Conservation (phyloP, 1,140 invertebrate species). For the Trachelipus rathkii region DNA sequence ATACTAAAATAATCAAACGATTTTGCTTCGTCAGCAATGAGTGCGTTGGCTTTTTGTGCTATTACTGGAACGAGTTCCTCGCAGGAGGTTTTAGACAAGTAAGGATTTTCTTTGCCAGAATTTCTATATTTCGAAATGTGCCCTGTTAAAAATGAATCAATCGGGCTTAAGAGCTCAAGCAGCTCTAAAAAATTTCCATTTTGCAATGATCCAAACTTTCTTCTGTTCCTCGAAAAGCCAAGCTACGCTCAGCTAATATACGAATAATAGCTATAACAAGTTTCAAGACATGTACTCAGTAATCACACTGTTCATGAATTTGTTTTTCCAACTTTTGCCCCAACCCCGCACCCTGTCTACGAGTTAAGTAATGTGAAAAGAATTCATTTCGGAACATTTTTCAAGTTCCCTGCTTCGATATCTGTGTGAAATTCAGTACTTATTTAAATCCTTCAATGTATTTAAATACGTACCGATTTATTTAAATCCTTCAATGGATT, state of each 20-base stretch:
- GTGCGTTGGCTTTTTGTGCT: no score
- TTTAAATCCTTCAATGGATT: no score
- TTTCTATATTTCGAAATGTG: slow-evolving; percentile 38
- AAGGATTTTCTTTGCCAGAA: no score
- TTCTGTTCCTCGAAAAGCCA: slow-evolving; percentile 41
- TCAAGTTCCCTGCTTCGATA: no score
- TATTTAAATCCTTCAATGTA: no score
- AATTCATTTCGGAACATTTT: no score
- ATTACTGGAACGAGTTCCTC: no score
- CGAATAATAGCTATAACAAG: slow-evolving; percentile 32
- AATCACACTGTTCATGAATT: slow-evolving; percentile 19
- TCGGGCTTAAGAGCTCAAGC: slow-evolving; percentile 42
- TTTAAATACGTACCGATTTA: no score
- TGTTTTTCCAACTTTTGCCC: slow-evolving; percentile 35
- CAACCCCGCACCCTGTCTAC: slow-evolving; percentile 36
- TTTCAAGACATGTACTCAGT: slow-evolving; percentile 25
- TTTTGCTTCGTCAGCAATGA: no score
- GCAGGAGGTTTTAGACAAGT: no score
- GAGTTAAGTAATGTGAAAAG: slow-evolving; percentile 42
- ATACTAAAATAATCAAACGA: no score
- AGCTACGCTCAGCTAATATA: slow-evolving; percentile 39
- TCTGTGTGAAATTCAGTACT: no score
- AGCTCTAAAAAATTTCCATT: slow-evolving; percentile 41
- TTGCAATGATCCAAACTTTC: slow-evolving; percentile 45
- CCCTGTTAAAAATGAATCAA: slow-evolving; percentile 44